These are phyloP conservation scores for Callionymus lyra DNA, from an alignment of 2,113 vertebrate species.

Conservation along the genomic window DNA sequence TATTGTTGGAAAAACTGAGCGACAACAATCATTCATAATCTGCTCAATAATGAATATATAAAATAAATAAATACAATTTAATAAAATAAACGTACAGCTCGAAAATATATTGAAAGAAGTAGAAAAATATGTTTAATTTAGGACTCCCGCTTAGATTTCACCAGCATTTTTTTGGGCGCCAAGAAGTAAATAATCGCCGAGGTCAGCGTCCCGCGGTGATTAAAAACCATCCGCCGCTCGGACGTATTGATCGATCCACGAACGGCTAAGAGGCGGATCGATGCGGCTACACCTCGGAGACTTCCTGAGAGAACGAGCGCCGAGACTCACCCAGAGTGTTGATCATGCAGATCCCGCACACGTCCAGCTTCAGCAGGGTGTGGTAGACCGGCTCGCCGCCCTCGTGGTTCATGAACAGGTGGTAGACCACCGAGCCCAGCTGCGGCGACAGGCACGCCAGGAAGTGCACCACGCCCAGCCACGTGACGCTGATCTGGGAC, in stretches of 20 bases:
- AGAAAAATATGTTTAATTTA: no score
- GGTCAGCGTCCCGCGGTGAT: conserved; percentile 1
- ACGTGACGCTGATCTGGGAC: conserved; percentile 81
- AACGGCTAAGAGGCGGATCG: conserved; percentile 19
- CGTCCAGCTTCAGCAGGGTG: conserved; percentile 84
- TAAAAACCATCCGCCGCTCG: conserved; percentile 19
- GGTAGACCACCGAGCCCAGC: conserved; percentile 83
- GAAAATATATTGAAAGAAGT: no score
- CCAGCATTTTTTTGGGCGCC: no score
- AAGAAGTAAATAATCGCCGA: no score
- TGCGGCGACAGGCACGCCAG: conserved; percentile 84
- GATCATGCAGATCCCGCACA: conserved; percentile 89
- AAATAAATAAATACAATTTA: no score
- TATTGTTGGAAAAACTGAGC: no score
- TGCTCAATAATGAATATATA: no score
- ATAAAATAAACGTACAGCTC: no score
- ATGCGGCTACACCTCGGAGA: conserved; percentile 20
- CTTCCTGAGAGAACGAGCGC: conserved; percentile 15
- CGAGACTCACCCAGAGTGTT: conserved; percentile 75
- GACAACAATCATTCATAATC: no score
- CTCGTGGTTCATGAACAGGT: conserved; percentile 91
- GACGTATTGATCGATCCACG: conserved; percentile 3
- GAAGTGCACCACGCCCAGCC: conserved; percentile 83
- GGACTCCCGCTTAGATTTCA: no score
- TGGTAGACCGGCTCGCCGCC: conserved; percentile 80